Percentiles rank a stretch among this genome's conserved stretches.
phyloP scores from a whole-genome alignment of 1,140 invertebrate genomes.

The Drosophila rufa region DNA sequence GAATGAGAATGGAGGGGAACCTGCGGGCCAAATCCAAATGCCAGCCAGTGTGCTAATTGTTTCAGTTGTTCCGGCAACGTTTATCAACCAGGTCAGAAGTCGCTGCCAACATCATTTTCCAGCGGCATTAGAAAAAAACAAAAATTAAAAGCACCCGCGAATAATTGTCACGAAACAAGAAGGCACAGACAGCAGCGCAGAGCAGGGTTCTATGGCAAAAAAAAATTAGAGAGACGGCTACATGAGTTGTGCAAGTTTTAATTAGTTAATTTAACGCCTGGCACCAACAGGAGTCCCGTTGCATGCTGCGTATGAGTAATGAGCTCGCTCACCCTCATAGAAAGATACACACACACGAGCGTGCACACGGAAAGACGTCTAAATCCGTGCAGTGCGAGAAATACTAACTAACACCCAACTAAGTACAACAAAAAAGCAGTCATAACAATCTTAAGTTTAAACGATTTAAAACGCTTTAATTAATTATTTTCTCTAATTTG shows the following conservation, averaged over 20 bases:
- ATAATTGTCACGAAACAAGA: slow-evolving; percentile 52
- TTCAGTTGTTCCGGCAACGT: slow-evolving; percentile 63
- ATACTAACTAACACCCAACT: neutral
- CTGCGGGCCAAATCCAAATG: slow-evolving; percentile 43
- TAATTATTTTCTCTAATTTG: too few species aligned
- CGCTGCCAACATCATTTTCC: slow-evolving; percentile 22
- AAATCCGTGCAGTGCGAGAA: slow-evolving; percentile 24
- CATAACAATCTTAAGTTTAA: too few species aligned
- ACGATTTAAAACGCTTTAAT: too few species aligned
- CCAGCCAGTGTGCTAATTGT: slow-evolving; percentile 70
- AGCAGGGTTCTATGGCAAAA: slow-evolving; percentile 8
- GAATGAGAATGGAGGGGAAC: neutral
- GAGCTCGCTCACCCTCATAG: slow-evolving; percentile 41
- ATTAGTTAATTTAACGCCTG: slow-evolving; percentile 82
- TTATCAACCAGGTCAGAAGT: slow-evolving; percentile 60
- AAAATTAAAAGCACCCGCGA: slow-evolving; percentile 45
- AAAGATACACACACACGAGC: slow-evolving; percentile 13
- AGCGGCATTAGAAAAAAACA: slow-evolving; percentile 33
- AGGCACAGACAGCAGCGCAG: neutral
- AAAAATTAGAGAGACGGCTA: slow-evolving; percentile 18
- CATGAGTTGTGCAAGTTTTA: slow-evolving; percentile 75
- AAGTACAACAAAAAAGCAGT: too few species aligned
- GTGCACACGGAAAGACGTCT: slow-evolving; percentile 22
- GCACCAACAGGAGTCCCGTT: slow-evolving; percentile 62
- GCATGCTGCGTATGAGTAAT: slow-evolving; percentile 75